phyloP scores from a whole-genome alignment of 2,888 invertebrate genomes.

The Nomada ruficornis region DNA sequence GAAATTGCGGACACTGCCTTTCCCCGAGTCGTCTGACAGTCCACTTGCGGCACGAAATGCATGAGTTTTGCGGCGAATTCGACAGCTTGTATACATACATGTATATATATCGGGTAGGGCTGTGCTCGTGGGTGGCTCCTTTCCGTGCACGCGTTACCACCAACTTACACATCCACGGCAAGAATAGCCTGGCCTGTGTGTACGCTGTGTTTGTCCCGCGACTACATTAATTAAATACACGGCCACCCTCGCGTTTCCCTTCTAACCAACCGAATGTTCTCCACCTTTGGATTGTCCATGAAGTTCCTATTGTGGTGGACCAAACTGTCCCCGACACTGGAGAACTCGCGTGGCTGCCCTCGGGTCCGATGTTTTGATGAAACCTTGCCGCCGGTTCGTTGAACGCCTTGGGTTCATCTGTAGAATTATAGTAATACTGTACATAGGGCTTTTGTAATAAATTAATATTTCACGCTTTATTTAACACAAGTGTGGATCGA shows the following conservation, averaged over 20 bases:
- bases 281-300: slow-evolving; percentile 67
- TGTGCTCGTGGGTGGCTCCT: slow-evolving; percentile 1
- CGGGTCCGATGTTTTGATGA: slow-evolving; percentile 57
- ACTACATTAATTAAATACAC: slow-evolving; percentile 71
- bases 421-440: slow-evolving; percentile 11
- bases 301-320: slow-evolving; percentile 63
- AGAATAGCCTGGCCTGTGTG: slow-evolving; percentile 35
- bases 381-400: slow-evolving; percentile 31
- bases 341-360: slow-evolving; percentile 29
- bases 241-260: slow-evolving; percentile 17
- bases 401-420: slow-evolving; percentile 39
- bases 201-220: slow-evolving; percentile 36
- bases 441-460: too few species aligned
- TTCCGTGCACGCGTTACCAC: neutral
- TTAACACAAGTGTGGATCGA: too few species aligned
- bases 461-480: too few species aligned
- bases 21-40: slow-evolving; percentile 41
- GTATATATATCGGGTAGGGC: neutral
- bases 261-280: slow-evolving; percentile 50
- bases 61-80: slow-evolving; percentile 65
- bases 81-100: slow-evolving; percentile 53
- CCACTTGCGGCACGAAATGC: slow-evolving; percentile 50
- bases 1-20: slow-evolving; percentile 68
- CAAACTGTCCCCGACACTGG: slow-evolving; percentile 42
- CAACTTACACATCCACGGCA: slow-evolving; percentile 21